Evolutionary conservation across 2,113 vertebrate genomes (phyloP).

Genomic region (Lamprotornis superbus): DNA sequence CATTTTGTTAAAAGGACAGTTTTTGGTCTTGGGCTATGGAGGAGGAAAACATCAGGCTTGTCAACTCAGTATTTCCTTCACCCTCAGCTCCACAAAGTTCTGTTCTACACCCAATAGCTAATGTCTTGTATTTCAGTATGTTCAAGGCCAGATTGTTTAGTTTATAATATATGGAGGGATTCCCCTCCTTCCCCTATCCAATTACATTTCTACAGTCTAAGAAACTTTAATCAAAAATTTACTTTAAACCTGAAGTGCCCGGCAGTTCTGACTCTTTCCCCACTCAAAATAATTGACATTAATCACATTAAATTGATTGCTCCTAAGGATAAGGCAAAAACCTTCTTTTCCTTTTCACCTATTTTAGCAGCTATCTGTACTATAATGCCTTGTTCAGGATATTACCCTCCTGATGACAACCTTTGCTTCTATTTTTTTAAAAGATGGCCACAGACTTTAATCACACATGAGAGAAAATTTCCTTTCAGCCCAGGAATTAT

Average conservation of each 20-base stretch:
- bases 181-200: neutral
- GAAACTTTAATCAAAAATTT: neutral
- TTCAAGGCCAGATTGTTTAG: neutral
- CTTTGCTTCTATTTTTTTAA: neutral
- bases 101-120: neutral
- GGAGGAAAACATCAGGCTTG: neutral
- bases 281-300: neutral
- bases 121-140: neutral
- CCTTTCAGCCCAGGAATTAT: neutral
- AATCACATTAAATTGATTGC: neutral
- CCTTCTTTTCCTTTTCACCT: neutral
- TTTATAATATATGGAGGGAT: neutral
- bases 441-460: neutral
- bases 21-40: neutral
- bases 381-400: neutral
- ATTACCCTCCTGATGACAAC: neutral
- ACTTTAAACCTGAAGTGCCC: neutral
- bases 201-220: neutral
- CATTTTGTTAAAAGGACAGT: neutral
- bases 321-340: neutral
- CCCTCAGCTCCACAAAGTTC: neutral
- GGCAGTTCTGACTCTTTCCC: neutral
- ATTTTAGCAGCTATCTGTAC: neutral
- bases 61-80: neutral
- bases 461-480: neutral